Base-by-base conservation (phyloP, 2,888 invertebrate genomes). In the Sesia apiformis region DNA sequence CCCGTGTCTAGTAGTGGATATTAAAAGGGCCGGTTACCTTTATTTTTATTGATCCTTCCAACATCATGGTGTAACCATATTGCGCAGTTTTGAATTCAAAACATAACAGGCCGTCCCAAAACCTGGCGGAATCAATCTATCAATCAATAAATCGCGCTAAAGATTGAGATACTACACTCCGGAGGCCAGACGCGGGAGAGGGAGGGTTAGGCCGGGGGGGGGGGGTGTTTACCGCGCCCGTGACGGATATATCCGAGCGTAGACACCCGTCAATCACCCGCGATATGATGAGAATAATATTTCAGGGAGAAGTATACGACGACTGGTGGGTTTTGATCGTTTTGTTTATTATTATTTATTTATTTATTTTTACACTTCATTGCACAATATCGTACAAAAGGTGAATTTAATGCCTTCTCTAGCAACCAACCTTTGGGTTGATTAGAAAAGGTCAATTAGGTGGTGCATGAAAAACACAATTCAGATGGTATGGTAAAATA, bases 281-380 rank as follows among this genome's bases (percentile, higher is more conserved):
- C 66, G 78, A 75, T 85, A 86, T 87, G 87, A 88, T 86, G 88
- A 79, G 84, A 81, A 85, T 84, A 83, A 83, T 84, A 84, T 84
- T 84, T 83, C 81, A 82, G 67, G 66, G 60, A 70, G 67, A 41
- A 7, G 49, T 53, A 63, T 70, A 66, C 62, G 62, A 58, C 66
- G 74, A 57, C 57, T 63, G 66, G 63, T 58, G 60, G 57, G 65
- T 74, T 69, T 81, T 79, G 78, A 66, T 78, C 5, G 52, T 52
- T 40, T 39, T 4, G 23, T 23, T 23, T 23, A 23, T 23, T 23
- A 23, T 23, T 23, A 23, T 23, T 23, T 23, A 23, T 23, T 23
- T 23, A 23, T 23, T 23, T 23, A 23, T 23, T 23, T 1, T 23
- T 23, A 23, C 23, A 23, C 23, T 23, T 23, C 23, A 23, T 23